phyloP scores from a whole-genome alignment of 2,888 invertebrate genomes.

The Gymnoscelis rufifasciata region DNA sequence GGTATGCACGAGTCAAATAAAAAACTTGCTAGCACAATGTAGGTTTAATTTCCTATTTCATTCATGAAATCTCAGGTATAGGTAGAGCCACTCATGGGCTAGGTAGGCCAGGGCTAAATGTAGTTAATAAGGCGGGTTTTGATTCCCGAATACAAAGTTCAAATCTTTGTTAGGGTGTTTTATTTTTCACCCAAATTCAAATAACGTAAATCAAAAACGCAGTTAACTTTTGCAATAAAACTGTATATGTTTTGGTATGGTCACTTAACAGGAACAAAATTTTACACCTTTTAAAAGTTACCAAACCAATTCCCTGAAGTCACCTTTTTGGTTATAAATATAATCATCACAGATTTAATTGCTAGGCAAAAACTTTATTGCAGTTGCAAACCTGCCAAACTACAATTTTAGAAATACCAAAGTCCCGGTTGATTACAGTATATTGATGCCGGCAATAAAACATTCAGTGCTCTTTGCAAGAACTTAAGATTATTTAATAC shows the following conservation, averaged over 20 bases:
- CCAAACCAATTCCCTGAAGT: not conserved
- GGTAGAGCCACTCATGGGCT: too few relatives aligned
- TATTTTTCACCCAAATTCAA: too few relatives aligned
- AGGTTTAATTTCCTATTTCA: not conserved
- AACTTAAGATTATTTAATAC: not conserved
- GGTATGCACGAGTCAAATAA: slow-evolving; percentile 10
- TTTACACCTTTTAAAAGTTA: too few relatives aligned
- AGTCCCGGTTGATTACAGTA: slow-evolving; percentile 30
- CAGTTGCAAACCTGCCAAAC: slow-evolving; percentile 16
- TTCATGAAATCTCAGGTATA: slow-evolving; percentile 1
- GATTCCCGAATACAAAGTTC: too few relatives aligned
- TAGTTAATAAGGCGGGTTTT: too few relatives aligned
- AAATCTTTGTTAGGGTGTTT: too few relatives aligned
- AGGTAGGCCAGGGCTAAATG: too few relatives aligned
- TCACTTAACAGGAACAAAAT: too few relatives aligned
- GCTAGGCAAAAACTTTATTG: not conserved
- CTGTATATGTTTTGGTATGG: too few relatives aligned
- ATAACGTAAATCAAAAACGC: too few relatives aligned
- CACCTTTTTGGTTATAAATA: not conserved
- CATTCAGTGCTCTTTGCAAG: slow-evolving; percentile 10
- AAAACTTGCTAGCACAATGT: not conserved
- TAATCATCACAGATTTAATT: not conserved
- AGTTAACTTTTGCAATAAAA: too few relatives aligned
- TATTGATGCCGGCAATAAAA: slow-evolving; percentile 28
- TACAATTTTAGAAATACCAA: slow-evolving; percentile 35